Conservation (phyloP, 2,797 vertebrate genomes). For the Cheirogaleus major region DNA sequence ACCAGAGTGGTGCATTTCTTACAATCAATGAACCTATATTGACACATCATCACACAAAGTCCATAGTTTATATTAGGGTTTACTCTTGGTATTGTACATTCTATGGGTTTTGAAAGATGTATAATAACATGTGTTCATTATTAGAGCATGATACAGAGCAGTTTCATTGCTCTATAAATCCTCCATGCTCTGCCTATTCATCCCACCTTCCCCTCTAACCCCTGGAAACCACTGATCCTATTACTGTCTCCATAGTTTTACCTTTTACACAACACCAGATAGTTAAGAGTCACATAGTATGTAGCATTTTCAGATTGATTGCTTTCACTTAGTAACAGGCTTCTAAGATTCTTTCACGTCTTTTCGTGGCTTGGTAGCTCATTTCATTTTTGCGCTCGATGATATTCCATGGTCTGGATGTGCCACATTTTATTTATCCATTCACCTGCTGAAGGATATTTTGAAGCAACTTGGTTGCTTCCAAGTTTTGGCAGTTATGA, state of each 20-base stretch:
- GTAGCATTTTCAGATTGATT: background rate
- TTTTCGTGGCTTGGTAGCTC: background rate
- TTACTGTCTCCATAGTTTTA: background rate
- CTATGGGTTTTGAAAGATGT: background rate
- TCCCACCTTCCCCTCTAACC: background rate
- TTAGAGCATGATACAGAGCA: background rate
- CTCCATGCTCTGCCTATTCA: background rate
- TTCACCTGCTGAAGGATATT: background rate
- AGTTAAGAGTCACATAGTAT: background rate
- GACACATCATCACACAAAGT: background rate
- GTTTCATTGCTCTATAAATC: background rate
- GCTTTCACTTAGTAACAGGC: background rate
- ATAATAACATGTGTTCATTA: background rate
- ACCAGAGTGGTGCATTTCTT: background rate
- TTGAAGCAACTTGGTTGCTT: background rate
- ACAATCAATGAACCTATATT: background rate
- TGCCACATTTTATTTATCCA: background rate
- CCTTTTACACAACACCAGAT: background rate
- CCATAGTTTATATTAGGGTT: background rate
- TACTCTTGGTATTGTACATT: background rate
- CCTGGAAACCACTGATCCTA: background rate
- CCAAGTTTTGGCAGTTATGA: background rate
- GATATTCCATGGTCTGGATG: background rate
- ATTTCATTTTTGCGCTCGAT: background rate
- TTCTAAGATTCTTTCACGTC: background rate